A percentile compares a stretch with the other conserved stretches of the same genome.
Evolutionary conservation across 2,888 invertebrate species (phyloP).

Genomic region (Melanophora roralis): DNA sequence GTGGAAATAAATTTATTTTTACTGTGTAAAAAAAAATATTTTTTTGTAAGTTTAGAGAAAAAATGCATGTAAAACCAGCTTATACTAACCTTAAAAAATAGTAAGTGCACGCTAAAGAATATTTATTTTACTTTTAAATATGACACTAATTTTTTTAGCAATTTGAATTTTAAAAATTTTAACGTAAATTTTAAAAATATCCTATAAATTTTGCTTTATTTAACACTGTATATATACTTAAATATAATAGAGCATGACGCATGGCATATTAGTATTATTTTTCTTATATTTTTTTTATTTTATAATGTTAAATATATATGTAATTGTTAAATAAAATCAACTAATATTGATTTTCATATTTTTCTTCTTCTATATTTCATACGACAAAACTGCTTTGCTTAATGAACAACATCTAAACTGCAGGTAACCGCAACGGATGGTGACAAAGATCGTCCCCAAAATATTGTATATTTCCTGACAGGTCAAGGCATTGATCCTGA

Average conservation of each 20-base stretch:
- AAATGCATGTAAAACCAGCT: too few relatives aligned
- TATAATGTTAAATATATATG: background rate
- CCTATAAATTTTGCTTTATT: background rate
- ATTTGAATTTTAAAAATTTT: too few relatives aligned
- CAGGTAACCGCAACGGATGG: slow-evolving; percentile 98
- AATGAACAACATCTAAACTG: slow-evolving; percentile 32
- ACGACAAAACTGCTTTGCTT: slow-evolving; percentile 35
- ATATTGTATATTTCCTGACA: slow-evolving; percentile 96
- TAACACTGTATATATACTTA: background rate
- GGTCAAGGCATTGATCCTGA: slow-evolving; percentile 97
- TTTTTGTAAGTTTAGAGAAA: too few relatives aligned
- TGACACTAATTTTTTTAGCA: too few relatives aligned
- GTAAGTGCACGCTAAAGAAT: too few relatives aligned
- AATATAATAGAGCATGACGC: slow-evolving; percentile 11
- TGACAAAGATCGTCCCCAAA: slow-evolving; percentile 95
- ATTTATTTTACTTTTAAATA: too few relatives aligned
- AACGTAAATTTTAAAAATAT: too few relatives aligned
- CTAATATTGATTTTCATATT: slow-evolving; percentile 2
- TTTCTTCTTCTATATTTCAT: background rate
- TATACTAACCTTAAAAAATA: too few relatives aligned
- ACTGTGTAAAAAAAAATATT: too few relatives aligned
- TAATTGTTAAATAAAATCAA: background rate
- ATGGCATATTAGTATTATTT: background rate
- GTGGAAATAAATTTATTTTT: too few relatives aligned
- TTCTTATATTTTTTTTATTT: slow-evolving; percentile 11